Base-by-base conservation (phyloP, 2,113 vertebrate species). In the Formicarius rufipectus region DNA sequence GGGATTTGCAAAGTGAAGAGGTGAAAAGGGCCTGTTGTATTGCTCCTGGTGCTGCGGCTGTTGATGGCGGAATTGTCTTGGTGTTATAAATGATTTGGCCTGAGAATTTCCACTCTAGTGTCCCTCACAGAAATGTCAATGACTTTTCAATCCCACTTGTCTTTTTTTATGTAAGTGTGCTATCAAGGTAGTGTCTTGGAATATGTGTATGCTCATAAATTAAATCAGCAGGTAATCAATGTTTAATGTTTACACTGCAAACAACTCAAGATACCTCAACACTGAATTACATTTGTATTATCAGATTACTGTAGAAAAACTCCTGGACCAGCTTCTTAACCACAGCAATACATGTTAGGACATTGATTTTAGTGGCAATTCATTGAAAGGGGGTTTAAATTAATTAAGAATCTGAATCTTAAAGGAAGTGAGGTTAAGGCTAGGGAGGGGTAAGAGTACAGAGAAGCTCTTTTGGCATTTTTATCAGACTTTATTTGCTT, bases 221-320 rank as follows among this genome's bases (percentile, higher is more conserved):
- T 94, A 94, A 96, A 97, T 82, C 82, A 94, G 93, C 78, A 96
- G 93, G 82, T 97, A 95, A 97, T 97, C 96, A 97, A 94, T 96
- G 93, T 96, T 97, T 97, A 96, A 97, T 96, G 95, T 97, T 97
- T 98, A 97, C 76, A 95, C 78, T 94, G 93, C 89, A 97, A 97
- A 97, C 91, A 83, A 7, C 45, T 86, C 63, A 69, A 85, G 90
- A 97, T 96, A 97, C 89, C 97, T 96, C 96, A 95, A 94, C 69
- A 93, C 77, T 30, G 87, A 96, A 93, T 95, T 96, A 93, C 64
- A 96, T 95, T 95, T 68, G 10, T 97, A 90, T 96, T 97, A 95
- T 92, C 56, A 79, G 59, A 95, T 96, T 88, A 60, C n/a, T 42
- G 25, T 37, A 82, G 84, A 93, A 95, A 95, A 95, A 53, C 76